These are phyloP conservation scores for Papilio demoleus DNA, from an alignment of 2,888 invertebrate genomes.

Conservation along the genomic window DNA sequence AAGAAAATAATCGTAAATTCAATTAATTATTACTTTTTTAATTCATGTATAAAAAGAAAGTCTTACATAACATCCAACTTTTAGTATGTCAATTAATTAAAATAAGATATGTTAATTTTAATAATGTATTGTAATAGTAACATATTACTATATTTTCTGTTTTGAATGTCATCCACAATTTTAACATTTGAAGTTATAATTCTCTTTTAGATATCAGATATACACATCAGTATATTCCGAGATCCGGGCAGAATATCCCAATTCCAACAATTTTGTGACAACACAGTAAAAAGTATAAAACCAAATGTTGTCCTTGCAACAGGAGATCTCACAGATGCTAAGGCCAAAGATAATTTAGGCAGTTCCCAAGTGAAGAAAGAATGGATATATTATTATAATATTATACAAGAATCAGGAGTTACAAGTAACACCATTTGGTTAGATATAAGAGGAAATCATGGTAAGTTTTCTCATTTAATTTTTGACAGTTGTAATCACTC, in stretches of 20 bases:
- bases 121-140: too few species aligned
- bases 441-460: slow-evolving; percentile 96
- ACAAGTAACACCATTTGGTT: slow-evolving; percentile 90
- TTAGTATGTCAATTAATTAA: too few species aligned
- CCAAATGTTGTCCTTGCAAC: slow-evolving; percentile 92
- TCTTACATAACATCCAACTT: neutral
- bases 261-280: slow-evolving; percentile 90
- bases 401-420: slow-evolving; percentile 87
- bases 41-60: neutral
- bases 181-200: neutral
- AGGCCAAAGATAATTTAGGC: slow-evolving; percentile 89
- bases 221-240: slow-evolving; percentile 93
- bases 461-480: slow-evolving; percentile 69
- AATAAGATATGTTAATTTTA: too few species aligned
- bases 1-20: neutral
- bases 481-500: too few species aligned
- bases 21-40: too few species aligned
- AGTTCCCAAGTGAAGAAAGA: slow-evolving; percentile 92
- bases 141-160: too few species aligned
- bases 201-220: slow-evolving; percentile 89
- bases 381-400: slow-evolving; percentile 90
- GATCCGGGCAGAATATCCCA: slow-evolving; percentile 89
- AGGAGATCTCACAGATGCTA: slow-evolving; percentile 95
- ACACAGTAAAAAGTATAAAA: slow-evolving; percentile 87
- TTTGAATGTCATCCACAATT: neutral